phyloP scores from a whole-genome alignment of 2,797 vertebrate genomes.

The Rhynchotus rufescens region DNA sequence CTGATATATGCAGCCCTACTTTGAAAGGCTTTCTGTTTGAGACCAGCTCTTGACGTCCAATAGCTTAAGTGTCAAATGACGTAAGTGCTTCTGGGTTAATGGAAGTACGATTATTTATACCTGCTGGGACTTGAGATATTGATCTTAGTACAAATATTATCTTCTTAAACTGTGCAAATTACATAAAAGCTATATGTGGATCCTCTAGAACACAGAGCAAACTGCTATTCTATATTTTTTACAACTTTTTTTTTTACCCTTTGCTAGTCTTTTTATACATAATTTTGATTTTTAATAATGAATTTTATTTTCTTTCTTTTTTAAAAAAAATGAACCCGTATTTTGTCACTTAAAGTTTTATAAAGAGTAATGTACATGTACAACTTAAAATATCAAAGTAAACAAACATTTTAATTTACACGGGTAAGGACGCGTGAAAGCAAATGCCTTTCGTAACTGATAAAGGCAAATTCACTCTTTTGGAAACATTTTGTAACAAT shows the following conservation, averaged over 20 bases:
- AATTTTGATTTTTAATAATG: background rate
- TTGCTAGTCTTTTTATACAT: background rate
- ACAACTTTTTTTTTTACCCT: background rate
- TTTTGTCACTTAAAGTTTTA: conserved; percentile 54
- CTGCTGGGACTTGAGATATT: background rate
- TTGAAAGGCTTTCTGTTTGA: background rate
- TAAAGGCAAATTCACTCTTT: conserved; percentile 36
- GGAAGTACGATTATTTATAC: background rate
- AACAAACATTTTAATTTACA: conserved; percentile 52
- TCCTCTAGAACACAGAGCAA: background rate
- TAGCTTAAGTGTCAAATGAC: background rate
- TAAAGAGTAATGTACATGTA: conserved; percentile 49
- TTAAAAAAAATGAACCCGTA: background rate
- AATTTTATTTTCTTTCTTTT: background rate
- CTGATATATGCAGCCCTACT: background rate
- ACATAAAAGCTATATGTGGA: background rate
- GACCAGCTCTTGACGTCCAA: background rate
- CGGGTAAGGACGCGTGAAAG: conserved; percentile 49
- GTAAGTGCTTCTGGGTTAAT: background rate
- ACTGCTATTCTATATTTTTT: background rate
- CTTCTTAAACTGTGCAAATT: background rate
- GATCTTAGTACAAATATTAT: background rate
- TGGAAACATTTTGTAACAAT: conserved; percentile 50
- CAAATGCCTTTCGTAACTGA: conserved; percentile 2
- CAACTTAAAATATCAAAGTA: conserved; percentile 54